phyloP scores from a whole-genome alignment of 2,888 invertebrate species.

The Biston betularia region DNA sequence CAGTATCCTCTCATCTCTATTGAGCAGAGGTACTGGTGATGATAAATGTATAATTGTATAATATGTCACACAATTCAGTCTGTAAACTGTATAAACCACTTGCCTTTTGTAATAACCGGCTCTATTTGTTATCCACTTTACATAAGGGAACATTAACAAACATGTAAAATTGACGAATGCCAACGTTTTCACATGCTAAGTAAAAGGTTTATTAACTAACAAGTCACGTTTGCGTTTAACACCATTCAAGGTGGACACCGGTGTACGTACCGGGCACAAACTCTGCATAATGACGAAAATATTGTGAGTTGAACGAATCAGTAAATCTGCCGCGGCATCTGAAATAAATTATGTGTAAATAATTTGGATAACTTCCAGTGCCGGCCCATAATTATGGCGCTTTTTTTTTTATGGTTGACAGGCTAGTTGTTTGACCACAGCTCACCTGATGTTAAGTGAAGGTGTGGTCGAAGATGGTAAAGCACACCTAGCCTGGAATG shows the following conservation, averaged over 20 bases:
- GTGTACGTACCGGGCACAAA: not conserved
- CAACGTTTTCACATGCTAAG: constrained; percentile 15
- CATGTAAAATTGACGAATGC: not conserved
- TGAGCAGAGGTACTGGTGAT: too few species aligned
- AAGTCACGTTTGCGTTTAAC: constrained; percentile 17
- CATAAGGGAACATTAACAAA: not conserved
- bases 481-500: too few species aligned
- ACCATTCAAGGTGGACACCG: constrained; percentile 24
- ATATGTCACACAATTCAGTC: not conserved
- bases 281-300: constrained; percentile 1
- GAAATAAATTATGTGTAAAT: not conserved
- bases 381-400: not conserved
- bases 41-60: not conserved
- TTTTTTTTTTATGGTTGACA: not conserved
- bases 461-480: too few species aligned
- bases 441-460: too few species aligned
- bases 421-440: too few species aligned
- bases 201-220: constrained; percentile 22
- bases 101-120: not conserved
- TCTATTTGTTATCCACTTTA: constrained; percentile 2
- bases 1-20: too few species aligned
- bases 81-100: not conserved
- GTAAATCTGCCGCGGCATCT: not conserved
- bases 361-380: not conserved
- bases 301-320: constrained; percentile 10